phyloP scores from a whole-genome alignment of 2,888 invertebrate species.

The Aproaerema taeniolella region DNA sequence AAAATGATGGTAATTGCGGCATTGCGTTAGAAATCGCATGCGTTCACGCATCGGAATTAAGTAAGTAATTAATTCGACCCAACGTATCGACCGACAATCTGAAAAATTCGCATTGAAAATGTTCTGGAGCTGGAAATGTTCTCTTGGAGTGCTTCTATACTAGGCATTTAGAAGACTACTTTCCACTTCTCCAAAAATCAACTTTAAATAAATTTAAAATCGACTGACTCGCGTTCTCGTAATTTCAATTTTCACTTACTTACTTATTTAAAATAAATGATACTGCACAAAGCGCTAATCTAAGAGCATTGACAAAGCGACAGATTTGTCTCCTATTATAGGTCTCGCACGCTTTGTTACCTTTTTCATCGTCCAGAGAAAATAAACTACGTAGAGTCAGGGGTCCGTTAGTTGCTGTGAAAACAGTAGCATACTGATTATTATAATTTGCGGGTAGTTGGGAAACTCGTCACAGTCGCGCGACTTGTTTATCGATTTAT shows the following conservation, averaged over 20 bases:
- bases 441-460: slow-evolving; percentile 57
- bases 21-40: slow-evolving; percentile 67
- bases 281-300: no score
- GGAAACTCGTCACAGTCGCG: slow-evolving; percentile 61
- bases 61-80: slow-evolving; percentile 67
- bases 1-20: slow-evolving; percentile 58
- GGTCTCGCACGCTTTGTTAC: no score
- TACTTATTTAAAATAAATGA: no score
- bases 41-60: slow-evolving; percentile 70
- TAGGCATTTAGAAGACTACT: no score
- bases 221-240: no score
- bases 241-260: no score
- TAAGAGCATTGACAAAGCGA: no score
- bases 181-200: no score
- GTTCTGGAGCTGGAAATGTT: no score
- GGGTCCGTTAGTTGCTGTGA: slow-evolving; percentile 40
- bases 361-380: not conserved
- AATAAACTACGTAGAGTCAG: slow-evolving; percentile 38
- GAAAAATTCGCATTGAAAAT: slow-evolving; percentile 27
- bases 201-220: no score
- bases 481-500: slow-evolving; percentile 69
- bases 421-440: slow-evolving; percentile 55
- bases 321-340: no score
- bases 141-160: no score
- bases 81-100: slow-evolving; percentile 65